Evolutionary conservation across 2,113 vertebrate species (phyloP).

Genomic region (Harpagus bidentatus): DNA sequence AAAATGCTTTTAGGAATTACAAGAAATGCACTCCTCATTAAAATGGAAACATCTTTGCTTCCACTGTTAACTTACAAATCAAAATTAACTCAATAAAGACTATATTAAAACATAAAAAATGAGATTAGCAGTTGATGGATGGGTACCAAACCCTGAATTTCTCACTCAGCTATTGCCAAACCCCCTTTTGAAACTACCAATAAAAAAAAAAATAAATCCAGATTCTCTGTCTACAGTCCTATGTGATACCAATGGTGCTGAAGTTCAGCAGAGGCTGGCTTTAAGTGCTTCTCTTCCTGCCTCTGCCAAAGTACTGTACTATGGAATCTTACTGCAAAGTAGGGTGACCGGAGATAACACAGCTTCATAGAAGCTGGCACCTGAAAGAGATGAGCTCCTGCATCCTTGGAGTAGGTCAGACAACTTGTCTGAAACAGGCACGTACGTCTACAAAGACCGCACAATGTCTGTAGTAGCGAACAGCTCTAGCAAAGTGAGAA

Average conservation of each 20-base stretch:
- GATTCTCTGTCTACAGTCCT: not conserved
- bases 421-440: not conserved
- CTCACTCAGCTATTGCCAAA: not conserved
- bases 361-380: not conserved
- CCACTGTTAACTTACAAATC: slow-evolving; percentile 20
- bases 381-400: not conserved
- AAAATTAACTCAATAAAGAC: slow-evolving; percentile 27
- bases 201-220: not conserved
- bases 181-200: not conserved
- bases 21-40: slow-evolving; percentile 13
- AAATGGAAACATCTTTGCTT: not conserved
- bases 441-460: not conserved
- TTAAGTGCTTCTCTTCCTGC: not conserved
- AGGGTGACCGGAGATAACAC: not conserved
- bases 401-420: not conserved
- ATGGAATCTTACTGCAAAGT: not conserved
- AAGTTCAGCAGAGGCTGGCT: not conserved
- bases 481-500: not conserved
- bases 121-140: not conserved
- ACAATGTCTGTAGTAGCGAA: not conserved
- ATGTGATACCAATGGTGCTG: not conserved
- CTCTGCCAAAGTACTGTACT: not conserved
- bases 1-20: slow-evolving; percentile 48
- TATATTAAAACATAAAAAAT: slow-evolving; percentile 34
- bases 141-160: not conserved